These are phyloP conservation scores for Brachionus asplanchnoidis DNA, from an alignment of 1,140 invertebrate species.

Conservation along the genomic window DNA sequence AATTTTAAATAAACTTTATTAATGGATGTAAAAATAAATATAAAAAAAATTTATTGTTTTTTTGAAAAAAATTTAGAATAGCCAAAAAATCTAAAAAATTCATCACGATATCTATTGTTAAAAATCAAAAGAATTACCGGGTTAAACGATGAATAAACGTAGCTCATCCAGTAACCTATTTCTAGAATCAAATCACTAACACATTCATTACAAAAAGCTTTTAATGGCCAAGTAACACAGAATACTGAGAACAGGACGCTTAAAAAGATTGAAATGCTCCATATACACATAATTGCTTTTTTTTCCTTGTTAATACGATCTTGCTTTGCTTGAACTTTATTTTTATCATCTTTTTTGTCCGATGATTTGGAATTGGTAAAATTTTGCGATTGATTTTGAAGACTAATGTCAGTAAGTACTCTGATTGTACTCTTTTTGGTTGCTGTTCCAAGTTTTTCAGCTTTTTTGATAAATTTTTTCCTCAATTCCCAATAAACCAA, in stretches of 20 bases:
- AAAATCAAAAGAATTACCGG: not conserved
- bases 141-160: conserved; percentile 20
- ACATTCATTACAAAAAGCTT: conserved; percentile 8
- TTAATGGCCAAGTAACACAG: conserved; percentile 22
- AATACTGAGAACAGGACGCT: not conserved
- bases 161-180: conserved; percentile 29
- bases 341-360: not conserved
- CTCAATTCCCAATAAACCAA: not conserved
- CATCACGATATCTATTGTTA: conserved; percentile 9
- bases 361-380: not conserved
- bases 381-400: not conserved
- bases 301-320: not conserved
- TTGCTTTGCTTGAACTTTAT: not conserved
- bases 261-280: conserved; percentile 13
- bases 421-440: not conserved
- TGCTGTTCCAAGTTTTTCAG: not conserved
- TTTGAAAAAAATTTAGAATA: not conserved
- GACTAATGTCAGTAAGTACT: not conserved
- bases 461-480: not conserved
- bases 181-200: conserved; percentile 17
- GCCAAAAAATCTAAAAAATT: not conserved
- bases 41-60: not conserved
- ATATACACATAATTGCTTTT: conserved; percentile 23
- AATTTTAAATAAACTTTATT: too few species aligned
- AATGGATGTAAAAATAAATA: too few species aligned